phyloP scores from a whole-genome alignment of 2,113 vertebrate species.

The Murina feae region DNA sequence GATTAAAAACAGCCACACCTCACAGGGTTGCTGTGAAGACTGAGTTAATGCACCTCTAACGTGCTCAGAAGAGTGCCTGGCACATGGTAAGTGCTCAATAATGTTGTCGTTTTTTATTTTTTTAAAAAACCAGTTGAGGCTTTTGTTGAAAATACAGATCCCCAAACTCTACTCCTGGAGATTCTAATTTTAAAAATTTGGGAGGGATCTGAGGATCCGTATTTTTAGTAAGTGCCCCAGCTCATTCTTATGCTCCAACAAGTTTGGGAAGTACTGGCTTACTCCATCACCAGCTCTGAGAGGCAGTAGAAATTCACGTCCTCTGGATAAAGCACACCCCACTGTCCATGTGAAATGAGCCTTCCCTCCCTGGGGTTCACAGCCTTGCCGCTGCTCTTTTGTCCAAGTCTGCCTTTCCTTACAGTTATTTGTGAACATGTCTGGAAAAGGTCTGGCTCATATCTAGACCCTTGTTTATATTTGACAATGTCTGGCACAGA shows the following conservation, averaged over 20 bases:
- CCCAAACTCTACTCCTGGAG: not conserved
- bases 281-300: not conserved
- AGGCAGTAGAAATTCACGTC: not conserved
- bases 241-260: not conserved
- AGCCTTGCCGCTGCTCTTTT: not conserved
- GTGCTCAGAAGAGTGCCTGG: not conserved
- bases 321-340: not conserved
- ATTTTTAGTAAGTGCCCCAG: not conserved
- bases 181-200: constrained; percentile 4
- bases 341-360: not conserved
- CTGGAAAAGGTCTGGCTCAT: not conserved
- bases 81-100: not conserved
- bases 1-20: not conserved
- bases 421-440: not conserved
- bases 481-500: not conserved
- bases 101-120: not conserved
- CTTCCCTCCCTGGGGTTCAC: not conserved
- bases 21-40: not conserved
- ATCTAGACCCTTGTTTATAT: not conserved
- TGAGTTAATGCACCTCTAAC: not conserved
- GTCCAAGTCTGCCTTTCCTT: not conserved
- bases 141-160: not conserved
- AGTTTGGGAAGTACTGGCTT: not conserved
- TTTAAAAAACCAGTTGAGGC: not conserved
- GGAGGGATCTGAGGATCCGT: not conserved